These are phyloP conservation scores for Sakesphorus luctuosus DNA, from an alignment of 2,113 vertebrate species.

Conservation along the genomic window DNA sequence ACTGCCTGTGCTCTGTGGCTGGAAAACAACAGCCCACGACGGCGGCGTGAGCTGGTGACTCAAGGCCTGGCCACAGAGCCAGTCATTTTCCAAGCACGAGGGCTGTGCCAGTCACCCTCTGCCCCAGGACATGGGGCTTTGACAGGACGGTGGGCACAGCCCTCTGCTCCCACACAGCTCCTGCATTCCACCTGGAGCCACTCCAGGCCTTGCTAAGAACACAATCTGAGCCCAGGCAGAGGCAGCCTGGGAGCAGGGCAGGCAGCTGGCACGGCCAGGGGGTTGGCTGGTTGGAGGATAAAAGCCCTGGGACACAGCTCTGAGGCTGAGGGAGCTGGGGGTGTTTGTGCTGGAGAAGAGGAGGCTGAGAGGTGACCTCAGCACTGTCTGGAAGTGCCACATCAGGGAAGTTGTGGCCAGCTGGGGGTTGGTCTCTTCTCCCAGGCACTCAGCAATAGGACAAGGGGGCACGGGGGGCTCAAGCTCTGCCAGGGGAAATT, in stretches of 20 bases:
- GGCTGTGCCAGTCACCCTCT: background rate
- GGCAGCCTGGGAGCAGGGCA: background rate
- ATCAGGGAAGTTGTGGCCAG: no score
- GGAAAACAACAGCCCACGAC: constrained; percentile 16
- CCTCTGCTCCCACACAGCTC: background rate
- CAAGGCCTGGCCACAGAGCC: background rate
- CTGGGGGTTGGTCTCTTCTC: no score
- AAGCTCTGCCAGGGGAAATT: no score
- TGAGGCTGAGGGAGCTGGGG: no score
- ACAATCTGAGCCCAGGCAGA: background rate
- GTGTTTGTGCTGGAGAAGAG: no score
- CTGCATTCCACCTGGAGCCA: background rate
- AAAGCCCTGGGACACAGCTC: background rate
- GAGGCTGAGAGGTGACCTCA: no score
- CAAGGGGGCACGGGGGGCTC: no score
- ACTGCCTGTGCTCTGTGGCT: background rate
- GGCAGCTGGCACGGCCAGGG: background rate
- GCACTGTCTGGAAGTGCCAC: no score
- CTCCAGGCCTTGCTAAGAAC: rapidly evolving
- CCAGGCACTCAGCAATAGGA: no score
- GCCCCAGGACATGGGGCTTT: background rate
- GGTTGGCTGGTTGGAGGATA: background rate
- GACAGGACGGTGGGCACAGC: rapidly evolving
- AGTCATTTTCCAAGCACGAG: constrained; percentile 62
- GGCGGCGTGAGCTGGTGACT: background rate